phyloP scores from a whole-genome alignment of 2,888 invertebrate species.

The Parnassius glacialis region DNA sequence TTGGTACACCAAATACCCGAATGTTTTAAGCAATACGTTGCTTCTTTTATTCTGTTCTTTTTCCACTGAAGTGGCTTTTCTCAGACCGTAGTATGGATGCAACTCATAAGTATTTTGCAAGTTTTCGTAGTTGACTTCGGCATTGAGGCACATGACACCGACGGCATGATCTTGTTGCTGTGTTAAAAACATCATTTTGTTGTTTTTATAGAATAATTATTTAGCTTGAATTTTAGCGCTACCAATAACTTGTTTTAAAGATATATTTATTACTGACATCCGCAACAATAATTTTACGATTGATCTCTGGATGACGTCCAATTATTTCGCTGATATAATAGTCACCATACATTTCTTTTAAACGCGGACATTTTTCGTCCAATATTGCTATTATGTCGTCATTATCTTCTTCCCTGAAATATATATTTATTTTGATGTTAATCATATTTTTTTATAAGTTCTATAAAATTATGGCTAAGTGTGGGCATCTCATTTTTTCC shows the following conservation, averaged over 20 bases:
- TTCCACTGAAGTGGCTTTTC: constrained; percentile 61
- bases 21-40: constrained; percentile 49
- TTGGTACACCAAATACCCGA: constrained; percentile 46
- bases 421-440: background rate
- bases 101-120: constrained; percentile 78
- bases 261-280: constrained; percentile 63
- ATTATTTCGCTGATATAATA: constrained; percentile 86
- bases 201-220: background rate
- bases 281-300: constrained; percentile 82
- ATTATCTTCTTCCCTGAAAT: constrained; percentile 85
- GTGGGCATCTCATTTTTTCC: no score
- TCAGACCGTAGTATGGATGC: constrained; percentile 76
- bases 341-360: constrained; percentile 82
- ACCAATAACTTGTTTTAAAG: background rate
- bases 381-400: constrained; percentile 85
- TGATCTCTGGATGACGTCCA: constrained; percentile 71
- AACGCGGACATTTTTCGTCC: constrained; percentile 69
- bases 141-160: constrained; percentile 81
- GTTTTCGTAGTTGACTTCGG: constrained; percentile 76
- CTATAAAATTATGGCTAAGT: background rate
- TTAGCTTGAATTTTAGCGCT: no score
- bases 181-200: background rate
- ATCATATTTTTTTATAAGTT: no score
- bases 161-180: constrained; percentile 63
- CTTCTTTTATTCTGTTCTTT: constrained; percentile 51